A percentile compares a stretch with the other conserved stretches of the same genome.
These are phyloP conservation scores for Papilio polyxenes DNA, from an alignment of 1,140 invertebrate genomes.

Conservation along the genomic window DNA sequence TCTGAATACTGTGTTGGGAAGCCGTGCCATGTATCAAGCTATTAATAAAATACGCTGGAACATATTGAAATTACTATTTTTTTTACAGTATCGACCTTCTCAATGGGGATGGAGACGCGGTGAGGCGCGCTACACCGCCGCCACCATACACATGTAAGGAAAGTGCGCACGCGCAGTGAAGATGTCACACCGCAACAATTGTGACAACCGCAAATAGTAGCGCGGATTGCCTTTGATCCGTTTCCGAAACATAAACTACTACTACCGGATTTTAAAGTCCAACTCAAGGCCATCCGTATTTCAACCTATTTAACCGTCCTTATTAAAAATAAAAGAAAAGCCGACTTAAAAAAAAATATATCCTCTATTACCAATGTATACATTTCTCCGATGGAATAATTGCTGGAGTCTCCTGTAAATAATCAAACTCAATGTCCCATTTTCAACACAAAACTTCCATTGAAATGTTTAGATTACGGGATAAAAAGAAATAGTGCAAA, in stretches of 20 bases:
- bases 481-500: not conserved
- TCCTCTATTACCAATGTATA: too few relatives aligned
- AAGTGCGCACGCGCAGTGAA: not conserved
- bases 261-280: not conserved
- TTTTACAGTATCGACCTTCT: slow-evolving; percentile 93
- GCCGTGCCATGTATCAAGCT: too few relatives aligned
- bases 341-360: not conserved
- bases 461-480: too few relatives aligned
- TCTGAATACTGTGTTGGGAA: too few relatives aligned
- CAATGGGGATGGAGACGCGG: slow-evolving; percentile 94
- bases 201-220: slow-evolving; percentile 24
- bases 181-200: not conserved
- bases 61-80: not conserved
- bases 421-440: too few relatives aligned
- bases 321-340: not conserved
- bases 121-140: slow-evolving; percentile 94
- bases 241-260: not conserved
- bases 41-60: too few relatives aligned
- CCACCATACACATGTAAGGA: slow-evolving; percentile 93
- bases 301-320: not conserved
- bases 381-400: too few relatives aligned
- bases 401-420: too few relatives aligned
- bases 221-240: slow-evolving; percentile 27
- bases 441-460: too few relatives aligned
- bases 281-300: not conserved